These are phyloP conservation scores for Acipenser transmontanus DNA, from an alignment of 2,797 vertebrate species.

Conservation along the genomic window DNA sequence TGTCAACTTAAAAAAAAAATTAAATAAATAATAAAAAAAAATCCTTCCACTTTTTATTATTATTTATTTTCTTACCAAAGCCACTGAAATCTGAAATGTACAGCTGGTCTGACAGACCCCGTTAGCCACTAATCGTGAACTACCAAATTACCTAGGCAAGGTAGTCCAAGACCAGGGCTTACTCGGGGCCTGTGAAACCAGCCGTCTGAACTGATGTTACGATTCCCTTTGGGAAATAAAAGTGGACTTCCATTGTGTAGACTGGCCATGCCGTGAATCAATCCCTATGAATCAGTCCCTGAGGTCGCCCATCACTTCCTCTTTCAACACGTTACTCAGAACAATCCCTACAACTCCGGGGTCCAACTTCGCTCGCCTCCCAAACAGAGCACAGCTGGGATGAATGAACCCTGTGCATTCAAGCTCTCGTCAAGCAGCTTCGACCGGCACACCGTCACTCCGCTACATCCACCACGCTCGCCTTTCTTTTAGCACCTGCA, in stretches of 20 bases:
- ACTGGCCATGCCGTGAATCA: not conserved
- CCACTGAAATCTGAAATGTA: too few species aligned
- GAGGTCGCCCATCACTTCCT: not conserved
- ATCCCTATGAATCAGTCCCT: constrained; percentile 15
- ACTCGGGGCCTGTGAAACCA: too few species aligned
- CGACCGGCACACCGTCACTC: constrained; percentile 54
- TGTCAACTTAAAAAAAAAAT: too few species aligned
- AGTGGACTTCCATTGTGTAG: not conserved
- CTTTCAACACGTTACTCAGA: constrained; percentile 5
- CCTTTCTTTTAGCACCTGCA: constrained; percentile 64
- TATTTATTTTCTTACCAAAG: too few species aligned
- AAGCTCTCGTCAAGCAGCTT: constrained; percentile 40
- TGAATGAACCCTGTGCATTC: constrained; percentile 33
- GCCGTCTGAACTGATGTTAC: not conserved
- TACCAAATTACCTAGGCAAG: too few species aligned
- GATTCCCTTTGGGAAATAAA: not conserved
- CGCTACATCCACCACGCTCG: constrained; percentile 49
- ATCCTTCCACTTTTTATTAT: too few species aligned
- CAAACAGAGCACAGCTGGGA: not conserved
- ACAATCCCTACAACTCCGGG: not conserved
- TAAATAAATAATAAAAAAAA: too few species aligned
- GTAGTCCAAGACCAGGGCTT: too few species aligned
- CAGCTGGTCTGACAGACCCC: too few species aligned
- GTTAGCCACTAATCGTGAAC: too few species aligned
- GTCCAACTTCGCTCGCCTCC: not conserved